A percentile compares a stretch with the other conserved stretches of the same genome.
phyloP scores from a whole-genome alignment of 2,113 vertebrate genomes.

The Sinocyclocheilus anshuiensis region DNA sequence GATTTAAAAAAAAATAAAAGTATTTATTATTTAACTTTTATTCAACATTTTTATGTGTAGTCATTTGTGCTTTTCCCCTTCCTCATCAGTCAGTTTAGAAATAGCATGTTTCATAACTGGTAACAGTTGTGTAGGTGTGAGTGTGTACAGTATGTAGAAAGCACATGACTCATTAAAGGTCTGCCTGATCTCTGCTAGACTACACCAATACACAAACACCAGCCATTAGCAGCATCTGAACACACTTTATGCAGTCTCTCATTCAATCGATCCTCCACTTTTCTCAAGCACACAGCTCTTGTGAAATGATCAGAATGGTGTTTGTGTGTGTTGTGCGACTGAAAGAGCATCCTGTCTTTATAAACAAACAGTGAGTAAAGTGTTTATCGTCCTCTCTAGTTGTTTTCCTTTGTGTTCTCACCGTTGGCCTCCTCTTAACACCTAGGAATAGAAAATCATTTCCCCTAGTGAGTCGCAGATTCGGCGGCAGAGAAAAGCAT shows the following conservation, averaged over 20 bases:
- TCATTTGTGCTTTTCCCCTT: neutral
- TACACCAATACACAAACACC: neutral
- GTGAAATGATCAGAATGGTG: neutral
- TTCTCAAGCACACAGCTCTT: neutral
- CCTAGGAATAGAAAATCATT: conserved; percentile 71
- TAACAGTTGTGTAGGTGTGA: conserved; percentile 3
- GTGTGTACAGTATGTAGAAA: conserved; percentile 13
- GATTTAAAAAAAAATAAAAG: too few relatives aligned
- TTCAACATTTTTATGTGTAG: too few relatives aligned
- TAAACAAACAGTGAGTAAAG: conserved; percentile 63
- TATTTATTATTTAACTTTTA: too few relatives aligned
- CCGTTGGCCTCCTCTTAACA: conserved; percentile 65
- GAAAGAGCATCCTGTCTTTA: conserved; percentile 49
- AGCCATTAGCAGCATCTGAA: conserved; percentile 11
- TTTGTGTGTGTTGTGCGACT: conserved; percentile 27
- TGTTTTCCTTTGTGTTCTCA: conserved; percentile 66
- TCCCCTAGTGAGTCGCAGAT: conserved; percentile 65
- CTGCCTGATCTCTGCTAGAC: neutral
- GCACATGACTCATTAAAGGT: conserved; percentile 21
- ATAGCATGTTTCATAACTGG: neutral
- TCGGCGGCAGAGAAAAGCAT: conserved; percentile 25
- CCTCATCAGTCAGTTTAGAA: neutral
- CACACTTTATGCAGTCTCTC: neutral
- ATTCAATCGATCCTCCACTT: neutral
- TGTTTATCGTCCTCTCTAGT: conserved; percentile 66